Base-by-base conservation (phyloP, 2,113 vertebrate genomes). In the Cochlearius cochlearius region DNA sequence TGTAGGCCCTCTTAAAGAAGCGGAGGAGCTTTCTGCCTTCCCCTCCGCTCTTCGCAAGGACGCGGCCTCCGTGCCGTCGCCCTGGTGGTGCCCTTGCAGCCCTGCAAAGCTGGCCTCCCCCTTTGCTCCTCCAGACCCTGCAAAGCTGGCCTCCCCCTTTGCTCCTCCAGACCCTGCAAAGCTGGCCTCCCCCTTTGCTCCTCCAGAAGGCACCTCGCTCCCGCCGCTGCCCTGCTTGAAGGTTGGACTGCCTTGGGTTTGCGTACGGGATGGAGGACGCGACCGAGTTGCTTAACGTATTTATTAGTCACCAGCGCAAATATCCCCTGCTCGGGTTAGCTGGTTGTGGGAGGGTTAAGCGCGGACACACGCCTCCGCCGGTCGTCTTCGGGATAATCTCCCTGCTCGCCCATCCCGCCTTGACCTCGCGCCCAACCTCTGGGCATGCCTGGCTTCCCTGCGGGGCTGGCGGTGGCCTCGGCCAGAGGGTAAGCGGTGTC, bases 231-330 rank as follows among this genome's bases (percentile, higher is more conserved):
- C 38, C 66, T 67, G 34, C 41, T 4, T 8, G 45, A 39, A 39
- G 49, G 10, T 26, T n/a, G 19, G 50, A 7, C 7, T 34, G 45
- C 30, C 22, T 15, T 15, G 52, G 49, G 14, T 60, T 82, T 78
- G 74, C 15, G 0, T 3, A 4, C 1, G 43, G 49, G 30, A 63
- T 58, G 45, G 75, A 56, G 32, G 58, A 43, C 53, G 29, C 22
- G 23, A 7, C 50, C 41, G 72, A 30, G 55, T 2, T n/a, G n/a
- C 38, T n/a, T 47, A 34, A 56, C 0, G 0, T 12, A 4, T 41
- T 45, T 19, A 4, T 80, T 76, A 85, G 30, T 73, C 75, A 69
- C 50, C 45, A 14, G 23, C 2, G 12, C 12, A 63, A 38, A 63
- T 11, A 10, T 2, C 26, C 45, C 30, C 38, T 41, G 47, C 78